These are phyloP conservation scores for Aphaenogaster ashmeadi DNA, from an alignment of 1,140 invertebrate species.

Conservation along the genomic window DNA sequence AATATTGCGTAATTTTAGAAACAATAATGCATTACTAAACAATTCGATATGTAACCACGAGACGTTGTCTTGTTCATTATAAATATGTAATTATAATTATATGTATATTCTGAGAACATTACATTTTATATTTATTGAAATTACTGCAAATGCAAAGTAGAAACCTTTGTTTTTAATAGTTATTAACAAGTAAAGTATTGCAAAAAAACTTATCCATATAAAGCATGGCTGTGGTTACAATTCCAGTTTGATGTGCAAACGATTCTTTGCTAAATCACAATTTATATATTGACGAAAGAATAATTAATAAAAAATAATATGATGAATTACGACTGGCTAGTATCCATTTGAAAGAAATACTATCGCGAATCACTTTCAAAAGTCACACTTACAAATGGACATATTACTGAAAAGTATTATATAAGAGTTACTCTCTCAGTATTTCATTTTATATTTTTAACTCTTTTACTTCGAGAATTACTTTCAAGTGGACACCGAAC, in stretches of 20 bases:
- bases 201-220: constrained; percentile 20
- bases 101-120: not conserved
- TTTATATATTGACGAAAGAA: constrained; percentile 53
- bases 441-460: not conserved
- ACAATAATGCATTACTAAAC: constrained; percentile 40
- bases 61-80: not conserved
- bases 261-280: constrained; percentile 72
- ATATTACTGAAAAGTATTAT: not conserved
- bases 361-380: not conserved
- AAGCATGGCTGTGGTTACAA: constrained; percentile 65
- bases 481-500: constrained; percentile 29
- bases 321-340: constrained; percentile 64
- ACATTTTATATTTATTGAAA: not conserved
- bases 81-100: constrained; percentile 37
- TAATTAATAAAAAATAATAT: constrained; percentile 63
- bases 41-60: constrained; percentile 65
- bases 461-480: not conserved
- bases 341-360: constrained; percentile 53
- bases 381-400: not conserved
- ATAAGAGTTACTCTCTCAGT: not conserved
- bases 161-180: not conserved
- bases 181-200: constrained; percentile 29
- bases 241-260: constrained; percentile 54
- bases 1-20: constrained; percentile 65
- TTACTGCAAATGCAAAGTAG: not conserved